phyloP scores from a whole-genome alignment of 2,888 invertebrate species.

The Phalera bucephala region DNA sequence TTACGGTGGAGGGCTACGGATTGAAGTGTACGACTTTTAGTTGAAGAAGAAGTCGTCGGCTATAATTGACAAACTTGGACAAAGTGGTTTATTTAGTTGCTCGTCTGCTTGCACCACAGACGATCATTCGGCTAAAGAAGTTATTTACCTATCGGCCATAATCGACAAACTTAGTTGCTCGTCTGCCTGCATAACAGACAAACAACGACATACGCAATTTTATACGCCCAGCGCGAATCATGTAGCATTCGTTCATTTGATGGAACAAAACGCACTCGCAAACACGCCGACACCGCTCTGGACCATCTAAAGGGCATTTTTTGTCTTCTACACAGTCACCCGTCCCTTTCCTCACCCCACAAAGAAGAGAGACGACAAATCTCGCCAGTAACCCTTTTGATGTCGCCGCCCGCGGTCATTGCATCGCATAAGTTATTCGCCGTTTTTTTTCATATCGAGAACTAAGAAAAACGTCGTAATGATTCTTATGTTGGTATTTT shows the following conservation, averaged over 20 bases:
- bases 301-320: conserved; percentile 63
- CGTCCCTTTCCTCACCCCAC: conserved; percentile 33
- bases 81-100: too few relatives aligned
- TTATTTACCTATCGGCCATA: too few relatives aligned
- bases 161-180: too few relatives aligned
- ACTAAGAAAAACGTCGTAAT: conserved; percentile 61
- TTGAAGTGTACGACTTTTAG: too few relatives aligned
- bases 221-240: conserved; percentile 29
- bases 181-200: conserved; percentile 2
- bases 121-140: too few relatives aligned
- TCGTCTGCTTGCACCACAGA: too few relatives aligned
- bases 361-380: conserved; percentile 44
- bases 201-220: conserved; percentile 38
- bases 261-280: conserved; percentile 33
- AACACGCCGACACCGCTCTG: conserved; percentile 51
- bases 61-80: too few relatives aligned
- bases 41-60: too few relatives aligned
- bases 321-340: conserved; percentile 47
- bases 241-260: conserved; percentile 43
- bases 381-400: conserved; percentile 69
- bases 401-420: conserved; percentile 70
- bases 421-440: conserved; percentile 66
- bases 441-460: conserved; percentile 68
- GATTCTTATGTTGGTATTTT: conserved; percentile 55
- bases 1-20: too few relatives aligned